Conservation (phyloP, 2,797 vertebrate species). For the Anas flavirostris region DNA sequence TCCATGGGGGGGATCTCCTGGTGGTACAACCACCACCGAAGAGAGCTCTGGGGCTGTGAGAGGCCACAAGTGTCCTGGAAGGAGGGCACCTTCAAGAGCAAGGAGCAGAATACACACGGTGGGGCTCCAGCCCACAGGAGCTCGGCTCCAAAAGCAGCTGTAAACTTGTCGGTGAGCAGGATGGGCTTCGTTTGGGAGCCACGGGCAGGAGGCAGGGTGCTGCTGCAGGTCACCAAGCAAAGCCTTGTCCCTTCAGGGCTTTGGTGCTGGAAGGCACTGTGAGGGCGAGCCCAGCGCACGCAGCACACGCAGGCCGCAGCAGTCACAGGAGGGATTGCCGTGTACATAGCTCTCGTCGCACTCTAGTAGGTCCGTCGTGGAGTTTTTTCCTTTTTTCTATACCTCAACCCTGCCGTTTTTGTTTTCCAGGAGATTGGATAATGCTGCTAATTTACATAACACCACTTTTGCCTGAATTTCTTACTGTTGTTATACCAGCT, state of each 20-base stretch:
- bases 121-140: neutral
- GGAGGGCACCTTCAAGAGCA: neutral
- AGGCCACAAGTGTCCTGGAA: neutral
- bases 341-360: neutral
- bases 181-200: neutral
- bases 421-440: constrained; percentile 51
- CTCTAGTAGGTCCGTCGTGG: constrained; percentile 6
- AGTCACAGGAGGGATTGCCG: neutral
- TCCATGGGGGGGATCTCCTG: rapidly evolving
- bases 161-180: neutral
- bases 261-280: constrained; percentile 55
- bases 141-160: neutral
- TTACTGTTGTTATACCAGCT: constrained; percentile 63
- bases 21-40: neutral
- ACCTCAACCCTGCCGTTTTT: neutral
- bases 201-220: neutral
- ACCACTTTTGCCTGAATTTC: constrained; percentile 76
- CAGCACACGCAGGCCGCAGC: neutral
- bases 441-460: constrained; percentile 71
- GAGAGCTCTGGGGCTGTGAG: neutral
- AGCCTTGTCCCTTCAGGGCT: neutral
- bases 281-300: constrained; percentile 45
- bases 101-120: neutral
- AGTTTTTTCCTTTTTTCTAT: constrained; percentile 29
- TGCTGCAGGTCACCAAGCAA: neutral